Evolutionary conservation across 2,113 vertebrate species (phyloP), one percentile per base, ranked within the genome.

Genomic region (Megaleporinus macrocephalus): DNA sequence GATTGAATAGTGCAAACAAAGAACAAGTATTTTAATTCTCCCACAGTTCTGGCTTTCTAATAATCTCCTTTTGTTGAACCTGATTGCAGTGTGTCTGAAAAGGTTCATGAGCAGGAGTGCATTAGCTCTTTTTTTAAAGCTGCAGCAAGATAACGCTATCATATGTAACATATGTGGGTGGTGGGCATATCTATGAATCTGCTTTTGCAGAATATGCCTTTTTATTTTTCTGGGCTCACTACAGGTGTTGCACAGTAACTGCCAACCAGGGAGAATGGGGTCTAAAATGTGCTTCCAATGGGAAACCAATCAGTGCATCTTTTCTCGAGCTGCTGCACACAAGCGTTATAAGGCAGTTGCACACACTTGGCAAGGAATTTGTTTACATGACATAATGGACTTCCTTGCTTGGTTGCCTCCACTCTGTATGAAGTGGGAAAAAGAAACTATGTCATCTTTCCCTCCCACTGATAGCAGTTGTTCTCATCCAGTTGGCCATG

Each of bases 11-110:
- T 61, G 66, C 26, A 72, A 44, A 79, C 65, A 41, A 16, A 59
- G 33, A 41, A 51, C 36, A 53, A 15, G 49, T 2, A 57, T 78
- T 71, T 79, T 49, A 80, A 61, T 47, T 79, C 12, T 11, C 41
- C 24, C 57, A 62, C 27, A 47, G 33, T 59, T 72, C 36, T 73
- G n/a, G 15, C 18, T 30, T 61, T 62, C 13, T 24, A 33, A 62
- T 62, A 63, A 44, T 57, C 63, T n/a, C 15, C 26, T n/a, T 29
- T 29, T 18, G 30, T 16, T 22, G 49, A 49, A 47, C 20, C 15
- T 61, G 41, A n/a, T 20, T 18, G n/a, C 62, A 26, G 13, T 53
- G 5, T 41, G 36, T 71, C 11, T 47, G 33, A 47, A 47, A 47
- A 69, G 20, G 24, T 76, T 49, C 10, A 15, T 6, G 47, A 51